phyloP scores from a whole-genome alignment of 92 coral and sea anemone species.

The Nematostella vectensis region DNA sequence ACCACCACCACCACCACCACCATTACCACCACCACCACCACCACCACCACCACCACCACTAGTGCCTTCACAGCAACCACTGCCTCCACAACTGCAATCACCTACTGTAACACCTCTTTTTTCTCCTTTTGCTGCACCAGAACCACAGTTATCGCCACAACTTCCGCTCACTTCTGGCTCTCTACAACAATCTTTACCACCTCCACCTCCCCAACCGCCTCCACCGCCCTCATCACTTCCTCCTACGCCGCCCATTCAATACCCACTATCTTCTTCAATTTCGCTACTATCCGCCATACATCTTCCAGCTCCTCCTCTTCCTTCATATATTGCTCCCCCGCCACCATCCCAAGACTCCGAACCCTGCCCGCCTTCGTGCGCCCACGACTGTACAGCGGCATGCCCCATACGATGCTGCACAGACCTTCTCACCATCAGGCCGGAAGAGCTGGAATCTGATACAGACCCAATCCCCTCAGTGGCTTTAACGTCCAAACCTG shows the following conservation, averaged over 20 bases:
- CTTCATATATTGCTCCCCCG: not conserved
- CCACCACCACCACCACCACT: conserved; percentile 5
- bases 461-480: conserved; percentile 9
- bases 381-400: conserved; percentile 29
- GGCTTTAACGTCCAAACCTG: not conserved
- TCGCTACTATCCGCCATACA: conserved; percentile 3
- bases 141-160: not conserved
- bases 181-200: conserved; percentile 4
- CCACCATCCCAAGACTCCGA: not conserved
- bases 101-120: not conserved
- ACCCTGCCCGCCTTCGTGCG: conserved; percentile 25
- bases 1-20: conserved; percentile 1
- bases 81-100: not conserved
- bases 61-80: not conserved
- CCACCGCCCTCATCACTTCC: conserved; percentile 1
- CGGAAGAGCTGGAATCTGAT: conserved; percentile 29
- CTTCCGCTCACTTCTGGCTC: not conserved
- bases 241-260: conserved; percentile 5
- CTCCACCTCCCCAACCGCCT: conserved; percentile 6
- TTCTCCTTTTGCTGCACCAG: not conserved
- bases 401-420: conserved; percentile 40
- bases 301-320: not conserved
- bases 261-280: not conserved
- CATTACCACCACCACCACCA: not conserved
- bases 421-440: conserved; percentile 25